These are phyloP conservation scores for Tinamus guttatus DNA, from an alignment of 2,113 vertebrate species.

Conservation along the genomic window DNA sequence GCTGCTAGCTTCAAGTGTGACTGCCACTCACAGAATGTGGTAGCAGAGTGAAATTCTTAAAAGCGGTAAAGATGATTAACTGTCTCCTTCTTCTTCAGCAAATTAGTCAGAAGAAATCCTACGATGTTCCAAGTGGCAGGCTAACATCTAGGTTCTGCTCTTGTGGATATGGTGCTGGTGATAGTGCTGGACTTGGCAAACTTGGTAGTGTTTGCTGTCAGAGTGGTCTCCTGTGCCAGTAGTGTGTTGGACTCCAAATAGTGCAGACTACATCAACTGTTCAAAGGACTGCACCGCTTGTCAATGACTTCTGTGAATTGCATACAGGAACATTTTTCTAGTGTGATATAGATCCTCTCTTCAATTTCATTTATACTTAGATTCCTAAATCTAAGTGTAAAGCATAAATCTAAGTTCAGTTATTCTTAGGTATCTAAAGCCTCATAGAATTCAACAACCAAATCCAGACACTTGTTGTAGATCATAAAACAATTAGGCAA, in stretches of 20 bases:
- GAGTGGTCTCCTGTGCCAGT: neutral
- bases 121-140: slow-evolving; percentile 12
- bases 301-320: neutral
- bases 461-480: neutral
- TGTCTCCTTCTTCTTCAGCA: neutral
- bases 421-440: neutral
- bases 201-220: neutral
- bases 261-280: neutral
- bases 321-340: neutral
- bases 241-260: neutral
- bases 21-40: neutral
- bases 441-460: neutral
- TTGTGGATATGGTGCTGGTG: neutral
- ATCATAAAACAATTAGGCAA: neutral
- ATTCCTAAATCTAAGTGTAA: neutral
- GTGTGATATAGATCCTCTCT: neutral
- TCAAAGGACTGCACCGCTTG: neutral
- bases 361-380: neutral
- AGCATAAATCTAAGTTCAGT: too few species aligned
- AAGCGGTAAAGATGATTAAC: slow-evolving; percentile 25
- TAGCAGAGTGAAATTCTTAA: neutral
- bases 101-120: slow-evolving; percentile 39
- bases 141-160: slow-evolving; percentile 1
- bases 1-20: neutral
- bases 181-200: slow-evolving; percentile 1